phyloP scores from a whole-genome alignment of 2,888 invertebrate genomes.

The Eurytoma adleriae region DNA sequence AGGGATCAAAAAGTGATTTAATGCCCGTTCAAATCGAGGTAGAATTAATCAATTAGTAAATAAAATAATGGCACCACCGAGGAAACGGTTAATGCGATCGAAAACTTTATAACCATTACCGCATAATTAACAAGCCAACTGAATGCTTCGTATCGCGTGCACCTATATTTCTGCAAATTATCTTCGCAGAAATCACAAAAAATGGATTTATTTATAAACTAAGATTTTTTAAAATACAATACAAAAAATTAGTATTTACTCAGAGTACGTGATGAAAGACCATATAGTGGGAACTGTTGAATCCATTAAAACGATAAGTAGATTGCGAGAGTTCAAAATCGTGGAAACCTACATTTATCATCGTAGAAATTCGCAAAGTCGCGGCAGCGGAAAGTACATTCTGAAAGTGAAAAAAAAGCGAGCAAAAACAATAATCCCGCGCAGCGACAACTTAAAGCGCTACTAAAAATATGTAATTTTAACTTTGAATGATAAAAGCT shows the following conservation, averaged over 20 bases:
- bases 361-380: slow-evolving; percentile 15
- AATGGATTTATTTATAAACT: not conserved
- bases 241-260: slow-evolving; percentile 14
- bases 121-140: slow-evolving; percentile 43
- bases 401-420: not conserved
- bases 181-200: no score
- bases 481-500: slow-evolving; percentile 41
- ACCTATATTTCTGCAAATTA: not conserved
- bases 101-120: slow-evolving; percentile 49
- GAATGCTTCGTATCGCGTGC: not conserved
- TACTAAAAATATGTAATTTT: slow-evolving; percentile 36
- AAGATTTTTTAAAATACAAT: not conserved
- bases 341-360: not conserved
- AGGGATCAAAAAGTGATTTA: slow-evolving; percentile 28
- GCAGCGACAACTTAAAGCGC: slow-evolving; percentile 19
- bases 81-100: slow-evolving; percentile 40
- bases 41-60: slow-evolving; percentile 49
- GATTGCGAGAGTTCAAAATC: not conserved
- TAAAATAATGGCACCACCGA: slow-evolving; percentile 44
- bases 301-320: slow-evolving; percentile 8
- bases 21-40: slow-evolving; percentile 18
- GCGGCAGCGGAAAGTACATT: no score
- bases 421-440: not conserved
- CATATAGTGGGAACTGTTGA: no score
- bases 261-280: no score